Evolutionary conservation across 2,113 vertebrate species (phyloP).

Genomic region (Sinocyclocheilus rhinocerous): DNA sequence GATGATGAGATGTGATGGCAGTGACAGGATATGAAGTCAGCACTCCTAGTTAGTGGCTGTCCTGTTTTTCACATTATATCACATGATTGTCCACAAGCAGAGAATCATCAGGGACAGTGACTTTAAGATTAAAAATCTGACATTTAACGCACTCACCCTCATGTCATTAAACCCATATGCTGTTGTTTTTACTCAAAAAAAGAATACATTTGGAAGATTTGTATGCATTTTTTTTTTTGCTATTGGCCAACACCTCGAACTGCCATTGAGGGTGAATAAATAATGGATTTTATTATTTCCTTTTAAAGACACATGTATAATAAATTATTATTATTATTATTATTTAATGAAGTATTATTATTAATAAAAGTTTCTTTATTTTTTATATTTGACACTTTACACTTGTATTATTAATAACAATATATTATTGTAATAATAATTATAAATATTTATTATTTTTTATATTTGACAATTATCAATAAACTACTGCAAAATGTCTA

Average conservation of each 20-base stretch:
- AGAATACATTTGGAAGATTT: too few relatives aligned
- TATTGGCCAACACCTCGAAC: too few relatives aligned
- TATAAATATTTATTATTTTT: too few relatives aligned
- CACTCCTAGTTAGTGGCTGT: background rate
- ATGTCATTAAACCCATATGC: background rate
- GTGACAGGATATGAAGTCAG: slow-evolving; percentile 1
- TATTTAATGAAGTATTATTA: too few relatives aligned
- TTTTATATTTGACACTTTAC: background rate
- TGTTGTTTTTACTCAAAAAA: too few relatives aligned
- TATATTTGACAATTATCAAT: background rate
- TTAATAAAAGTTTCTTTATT: background rate
- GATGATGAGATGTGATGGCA: background rate
- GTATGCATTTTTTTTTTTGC: too few relatives aligned
- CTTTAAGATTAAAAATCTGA: background rate
- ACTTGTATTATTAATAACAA: too few relatives aligned
- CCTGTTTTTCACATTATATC: background rate
- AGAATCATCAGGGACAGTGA: background rate
- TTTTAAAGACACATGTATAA: too few relatives aligned
- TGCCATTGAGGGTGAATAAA: too few relatives aligned
- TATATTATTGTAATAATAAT: too few relatives aligned
- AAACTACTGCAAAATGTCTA: background rate
- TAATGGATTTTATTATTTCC: too few relatives aligned
- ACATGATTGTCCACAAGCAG: background rate
- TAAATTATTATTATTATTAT: too few relatives aligned
- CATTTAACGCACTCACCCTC: background rate